Percentiles rank a stretch among this genome's conserved stretches.
Evolutionary conservation across 2,113 vertebrate genomes (phyloP).

Genomic region (Paramormyrops kingsleyae): DNA sequence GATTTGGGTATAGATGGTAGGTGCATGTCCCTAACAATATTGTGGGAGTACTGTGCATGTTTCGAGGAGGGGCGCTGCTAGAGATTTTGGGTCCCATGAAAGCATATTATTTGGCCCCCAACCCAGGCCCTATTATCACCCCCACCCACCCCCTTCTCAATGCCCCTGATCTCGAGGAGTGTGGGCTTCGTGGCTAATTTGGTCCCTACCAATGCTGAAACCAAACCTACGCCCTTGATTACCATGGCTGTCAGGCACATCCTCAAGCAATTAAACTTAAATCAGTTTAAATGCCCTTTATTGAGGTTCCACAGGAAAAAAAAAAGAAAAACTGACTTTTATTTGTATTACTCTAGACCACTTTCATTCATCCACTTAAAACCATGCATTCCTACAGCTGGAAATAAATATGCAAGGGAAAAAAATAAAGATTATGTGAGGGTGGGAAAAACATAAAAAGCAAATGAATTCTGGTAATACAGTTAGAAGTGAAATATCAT

Average conservation of each 20-base stretch:
- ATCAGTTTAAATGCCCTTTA: not conserved
- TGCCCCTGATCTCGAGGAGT: not conserved
- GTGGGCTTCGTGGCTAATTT: not conserved
- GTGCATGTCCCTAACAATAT: not conserved
- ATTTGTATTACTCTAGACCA: not conserved
- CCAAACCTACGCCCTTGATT: not conserved
- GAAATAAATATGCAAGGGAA: slow-evolving; percentile 23
- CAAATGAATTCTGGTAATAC: not conserved
- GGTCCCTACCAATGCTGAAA: not conserved
- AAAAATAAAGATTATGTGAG: not conserved
- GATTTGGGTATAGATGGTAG: not conserved
- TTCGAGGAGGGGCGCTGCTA: not conserved
- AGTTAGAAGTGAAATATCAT: not conserved
- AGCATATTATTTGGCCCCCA: not conserved
- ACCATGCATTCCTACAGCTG: slow-evolving; percentile 50
- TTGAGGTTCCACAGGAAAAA: not conserved
- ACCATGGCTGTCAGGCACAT: not conserved
- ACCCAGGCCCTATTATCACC: not conserved
- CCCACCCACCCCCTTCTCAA: not conserved
- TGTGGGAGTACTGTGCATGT: not conserved
- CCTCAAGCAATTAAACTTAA: not conserved
- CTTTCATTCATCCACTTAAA: slow-evolving; percentile 40
- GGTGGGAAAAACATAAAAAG: not conserved
- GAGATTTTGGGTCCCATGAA: not conserved
- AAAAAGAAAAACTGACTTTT: not conserved